A percentile compares a stretch with the other conserved stretches of the same genome.
Evolutionary conservation across 2,113 vertebrate genomes (phyloP).

Genomic region (Ammodytes dubius): DNA sequence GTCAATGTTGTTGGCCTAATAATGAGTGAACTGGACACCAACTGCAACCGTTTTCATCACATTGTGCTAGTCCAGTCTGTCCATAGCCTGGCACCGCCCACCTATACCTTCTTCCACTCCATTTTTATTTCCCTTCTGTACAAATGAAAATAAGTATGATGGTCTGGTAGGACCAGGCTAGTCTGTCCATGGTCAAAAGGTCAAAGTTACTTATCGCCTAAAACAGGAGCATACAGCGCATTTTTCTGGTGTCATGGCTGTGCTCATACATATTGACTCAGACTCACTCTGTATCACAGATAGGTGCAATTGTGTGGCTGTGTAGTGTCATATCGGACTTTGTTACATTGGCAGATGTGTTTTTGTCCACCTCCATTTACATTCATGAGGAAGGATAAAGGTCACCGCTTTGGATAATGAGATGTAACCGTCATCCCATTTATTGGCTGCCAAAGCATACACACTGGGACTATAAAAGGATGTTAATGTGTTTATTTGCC

Average conservation of each 20-base stretch:
- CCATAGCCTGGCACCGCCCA: too few species aligned
- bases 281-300: background rate
- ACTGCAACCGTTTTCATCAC: background rate
- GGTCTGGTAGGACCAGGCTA: background rate
- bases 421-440: conserved; percentile 26
- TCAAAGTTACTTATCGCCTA: background rate
- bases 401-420: conserved; percentile 51
- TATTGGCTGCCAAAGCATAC: conserved; percentile 27
- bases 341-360: conserved; percentile 35
- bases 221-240: background rate
- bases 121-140: too few species aligned
- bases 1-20: conserved; percentile 32
- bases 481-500: conserved; percentile 53
- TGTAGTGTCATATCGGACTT: background rate
- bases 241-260: background rate
- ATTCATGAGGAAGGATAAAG: conserved; percentile 23
- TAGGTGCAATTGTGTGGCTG: background rate
- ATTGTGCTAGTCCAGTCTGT: conserved; percentile 13
- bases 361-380: conserved; percentile 27
- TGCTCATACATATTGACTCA: too few species aligned
- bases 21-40: conserved; percentile 24
- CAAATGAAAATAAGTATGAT: too few species aligned
- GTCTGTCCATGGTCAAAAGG: conserved; percentile 28
- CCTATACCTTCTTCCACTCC: too few species aligned
- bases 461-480: conserved; percentile 31